Conservation (phyloP, 2,888 invertebrate species). For the Scaptomyza flava region DNA sequence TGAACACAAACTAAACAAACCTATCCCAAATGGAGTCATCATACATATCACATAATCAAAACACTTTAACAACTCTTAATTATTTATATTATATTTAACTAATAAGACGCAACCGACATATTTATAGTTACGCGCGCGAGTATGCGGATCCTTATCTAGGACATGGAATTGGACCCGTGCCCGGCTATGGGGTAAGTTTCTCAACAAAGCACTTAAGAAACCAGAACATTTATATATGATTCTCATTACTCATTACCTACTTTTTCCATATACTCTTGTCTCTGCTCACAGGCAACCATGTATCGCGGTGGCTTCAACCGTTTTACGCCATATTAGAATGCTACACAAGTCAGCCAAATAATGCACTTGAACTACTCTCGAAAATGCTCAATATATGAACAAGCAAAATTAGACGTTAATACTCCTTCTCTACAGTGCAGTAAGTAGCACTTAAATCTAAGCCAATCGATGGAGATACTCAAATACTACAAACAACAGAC, state of each 20-base stretch:
- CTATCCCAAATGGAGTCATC: constrained; percentile 36
- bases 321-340: constrained; percentile 94
- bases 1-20: constrained; percentile 14
- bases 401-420: constrained; percentile 62
- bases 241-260: not conserved
- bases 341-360: constrained; percentile 75
- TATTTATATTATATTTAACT: constrained; percentile 20
- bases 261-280: constrained; percentile 7
- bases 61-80: constrained; percentile 1
- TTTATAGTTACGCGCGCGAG: constrained; percentile 92
- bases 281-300: constrained; percentile 90
- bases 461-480: constrained; percentile 66
- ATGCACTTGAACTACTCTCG: constrained; percentile 75
- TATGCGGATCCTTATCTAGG: constrained; percentile 97
- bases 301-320: constrained; percentile 97
- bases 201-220: not conserved
- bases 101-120: constrained; percentile 49
- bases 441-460: constrained; percentile 69
- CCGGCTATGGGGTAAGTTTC: constrained; percentile 96
- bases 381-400: constrained; percentile 76
- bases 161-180: constrained; percentile 97
- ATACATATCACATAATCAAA: constrained; percentile 21
- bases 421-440: constrained; percentile 69
- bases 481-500: constrained; percentile 57
- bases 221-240: not conserved